Conservation (phyloP, 2,113 vertebrate genomes). For the Ictalurus punctatus region DNA sequence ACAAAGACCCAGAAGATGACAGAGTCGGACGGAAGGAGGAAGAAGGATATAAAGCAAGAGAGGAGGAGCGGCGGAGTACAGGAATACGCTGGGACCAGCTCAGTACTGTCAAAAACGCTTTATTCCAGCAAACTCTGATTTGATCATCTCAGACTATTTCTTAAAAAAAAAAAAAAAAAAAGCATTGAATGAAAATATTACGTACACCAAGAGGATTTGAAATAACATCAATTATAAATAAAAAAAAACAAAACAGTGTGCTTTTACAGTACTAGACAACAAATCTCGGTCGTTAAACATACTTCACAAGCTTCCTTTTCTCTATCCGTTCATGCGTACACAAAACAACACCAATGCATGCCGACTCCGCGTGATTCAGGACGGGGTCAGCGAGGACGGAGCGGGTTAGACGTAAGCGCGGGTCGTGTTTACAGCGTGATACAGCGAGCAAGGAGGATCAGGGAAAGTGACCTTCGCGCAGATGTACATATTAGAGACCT, state of each 20-base stretch:
- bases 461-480: conserved; percentile 27
- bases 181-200: conserved; percentile 80
- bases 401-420: background rate
- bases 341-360: conserved; percentile 91
- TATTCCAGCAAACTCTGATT: conserved; percentile 83
- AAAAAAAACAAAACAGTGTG: conserved; percentile 64
- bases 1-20: conserved; percentile 53
- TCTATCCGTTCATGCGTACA: conserved; percentile 69
- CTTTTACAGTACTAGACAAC: conserved; percentile 47
- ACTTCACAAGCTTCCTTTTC: conserved; percentile 17
- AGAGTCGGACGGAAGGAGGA: conserved; percentile 54
- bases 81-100: conserved; percentile 69
- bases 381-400: conserved; percentile 25
- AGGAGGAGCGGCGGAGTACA: conserved; percentile 43
- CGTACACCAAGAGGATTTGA: conserved; percentile 81
- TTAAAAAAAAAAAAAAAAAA: conserved; percentile 83
- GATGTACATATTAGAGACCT: background rate
- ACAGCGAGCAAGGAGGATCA: conserved; percentile 53
- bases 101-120: conserved; percentile 74
- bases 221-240: conserved; percentile 80
- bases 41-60: conserved; percentile 43
- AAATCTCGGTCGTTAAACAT: conserved; percentile 45
- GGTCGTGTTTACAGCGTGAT: background rate
- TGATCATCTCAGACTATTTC: conserved; percentile 72
- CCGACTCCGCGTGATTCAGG: conserved; percentile 73